Base-by-base conservation (phyloP, 2,888 invertebrate genomes). In the Aporophyla nigra region DNA sequence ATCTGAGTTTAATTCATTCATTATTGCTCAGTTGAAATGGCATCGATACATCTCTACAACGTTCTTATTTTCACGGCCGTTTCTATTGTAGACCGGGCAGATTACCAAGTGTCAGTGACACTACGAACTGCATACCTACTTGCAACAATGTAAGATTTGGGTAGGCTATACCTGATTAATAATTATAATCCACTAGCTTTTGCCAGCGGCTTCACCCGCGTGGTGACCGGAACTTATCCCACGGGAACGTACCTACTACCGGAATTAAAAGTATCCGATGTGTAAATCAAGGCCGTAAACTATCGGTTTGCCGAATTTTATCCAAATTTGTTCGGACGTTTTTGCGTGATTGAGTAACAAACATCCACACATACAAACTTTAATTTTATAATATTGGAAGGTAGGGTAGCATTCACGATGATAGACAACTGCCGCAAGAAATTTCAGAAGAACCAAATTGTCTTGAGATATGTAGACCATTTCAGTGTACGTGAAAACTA, bases 51-150 rank as follows among this genome's bases (percentile, higher is more conserved):
- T 58, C 66, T 46, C 49, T 51, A n/a, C 40, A 54, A 2, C 67
- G 62, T 21, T 70, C 40, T 62, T 56, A 63, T 74, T 80, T 81
- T 84, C 72, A 81, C 56, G 81, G 74, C 54, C 75, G 61, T 71
- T 68, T 78, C 78, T 82, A 78, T 82, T 76, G 65, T 73, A 63
- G 71, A 43, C 68, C 58, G 73, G 68, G 75, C 81, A 84, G 56
- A 74, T 75, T 73, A 75, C 82, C 82, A 72, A 79, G 66, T 67
- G 75, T 81, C 69, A 81, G 58, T 69, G 70, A 76, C 75, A 59
- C 58, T 71, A 58, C 56, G 24, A 58, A 74, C 51, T 75, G 73
- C 61, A 74, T n/a, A 43, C 43, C 9, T 46, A 78, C 21, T 67
- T 65, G 67, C 71, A 74, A 65, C 65, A 71, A 53, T 61, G n/a